Conservation (phyloP, 2,113 vertebrate genomes). For the Anarhynchus alexandrinus region DNA sequence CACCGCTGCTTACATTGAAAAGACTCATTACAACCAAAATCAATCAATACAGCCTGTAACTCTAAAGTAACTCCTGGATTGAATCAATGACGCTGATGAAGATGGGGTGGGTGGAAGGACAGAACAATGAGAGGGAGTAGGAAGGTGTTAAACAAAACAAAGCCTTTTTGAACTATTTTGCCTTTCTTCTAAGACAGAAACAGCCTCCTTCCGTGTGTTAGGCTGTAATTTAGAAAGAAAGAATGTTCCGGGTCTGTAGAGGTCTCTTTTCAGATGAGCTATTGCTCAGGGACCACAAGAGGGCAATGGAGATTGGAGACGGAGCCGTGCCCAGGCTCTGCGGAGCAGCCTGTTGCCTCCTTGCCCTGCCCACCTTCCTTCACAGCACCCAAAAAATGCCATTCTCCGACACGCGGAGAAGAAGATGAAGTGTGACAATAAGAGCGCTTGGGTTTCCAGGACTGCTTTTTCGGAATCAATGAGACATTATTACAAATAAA, state of each 20-base stretch:
- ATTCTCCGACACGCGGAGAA: fast-evolving
- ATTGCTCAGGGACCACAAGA: constrained; percentile 26
- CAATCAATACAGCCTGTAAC: constrained; percentile 37
- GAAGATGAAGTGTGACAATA: neutral
- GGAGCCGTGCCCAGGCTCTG: neutral
- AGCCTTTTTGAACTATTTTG: neutral
- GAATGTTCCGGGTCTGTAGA: neutral
- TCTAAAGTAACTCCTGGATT: neutral
- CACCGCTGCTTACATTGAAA: neutral
- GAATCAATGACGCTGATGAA: neutral
- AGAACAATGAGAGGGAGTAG: neutral
- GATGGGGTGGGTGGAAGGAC: neutral
- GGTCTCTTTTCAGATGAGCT: neutral
- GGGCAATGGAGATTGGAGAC: constrained; percentile 47
- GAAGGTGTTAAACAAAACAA: neutral
- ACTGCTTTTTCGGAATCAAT: neutral
- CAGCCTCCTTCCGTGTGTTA: neutral
- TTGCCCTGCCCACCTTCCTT: neutral
- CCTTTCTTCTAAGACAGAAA: neutral
- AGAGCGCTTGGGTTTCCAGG: neutral
- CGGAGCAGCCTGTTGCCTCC: neutral
- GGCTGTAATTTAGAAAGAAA: neutral
- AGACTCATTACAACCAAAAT: neutral
- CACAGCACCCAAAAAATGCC: neutral
- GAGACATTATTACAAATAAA: constrained; percentile 20